phyloP scores from a whole-genome alignment of 2,113 vertebrate species.

The Leiothrix lutea region DNA sequence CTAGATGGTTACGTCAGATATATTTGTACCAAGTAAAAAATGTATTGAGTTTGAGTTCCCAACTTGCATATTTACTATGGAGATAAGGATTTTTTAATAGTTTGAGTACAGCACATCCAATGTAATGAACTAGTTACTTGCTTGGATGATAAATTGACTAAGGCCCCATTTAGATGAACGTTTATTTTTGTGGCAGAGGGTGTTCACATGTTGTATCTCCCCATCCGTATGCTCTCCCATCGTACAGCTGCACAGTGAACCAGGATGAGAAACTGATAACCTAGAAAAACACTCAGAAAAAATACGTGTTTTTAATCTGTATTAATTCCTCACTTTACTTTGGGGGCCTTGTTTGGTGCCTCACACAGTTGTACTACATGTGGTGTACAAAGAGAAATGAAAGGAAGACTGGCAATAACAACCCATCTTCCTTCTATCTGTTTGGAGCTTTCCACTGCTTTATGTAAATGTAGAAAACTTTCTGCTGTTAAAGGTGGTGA shows the following conservation, averaged over 20 bases:
- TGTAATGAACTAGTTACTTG: neutral
- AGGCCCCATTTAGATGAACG: neutral
- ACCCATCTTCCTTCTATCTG: neutral
- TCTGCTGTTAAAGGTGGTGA: neutral
- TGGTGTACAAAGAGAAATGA: neutral
- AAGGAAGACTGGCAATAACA: neutral
- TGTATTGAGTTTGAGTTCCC: neutral
- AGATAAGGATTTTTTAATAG: neutral
- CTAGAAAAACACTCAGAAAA: neutral
- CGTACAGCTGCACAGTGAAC: neutral
- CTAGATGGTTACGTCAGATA: neutral
- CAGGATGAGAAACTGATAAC: neutral
- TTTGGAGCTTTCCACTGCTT: neutral
- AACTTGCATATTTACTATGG: conserved; percentile 11
- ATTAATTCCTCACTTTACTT: neutral
- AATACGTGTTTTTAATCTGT: neutral
- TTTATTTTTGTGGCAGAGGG: conserved; percentile 4
- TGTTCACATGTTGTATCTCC: neutral
- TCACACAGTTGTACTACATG: fast-evolving
- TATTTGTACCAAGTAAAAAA: neutral
- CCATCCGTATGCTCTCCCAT: neutral
- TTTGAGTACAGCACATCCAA: neutral
- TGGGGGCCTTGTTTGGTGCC: neutral
- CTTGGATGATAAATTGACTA: neutral
- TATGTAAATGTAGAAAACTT: neutral